Evolutionary conservation across 1,140 invertebrate genomes (phyloP).

Genomic region (Himalopsyche phryganea): DNA sequence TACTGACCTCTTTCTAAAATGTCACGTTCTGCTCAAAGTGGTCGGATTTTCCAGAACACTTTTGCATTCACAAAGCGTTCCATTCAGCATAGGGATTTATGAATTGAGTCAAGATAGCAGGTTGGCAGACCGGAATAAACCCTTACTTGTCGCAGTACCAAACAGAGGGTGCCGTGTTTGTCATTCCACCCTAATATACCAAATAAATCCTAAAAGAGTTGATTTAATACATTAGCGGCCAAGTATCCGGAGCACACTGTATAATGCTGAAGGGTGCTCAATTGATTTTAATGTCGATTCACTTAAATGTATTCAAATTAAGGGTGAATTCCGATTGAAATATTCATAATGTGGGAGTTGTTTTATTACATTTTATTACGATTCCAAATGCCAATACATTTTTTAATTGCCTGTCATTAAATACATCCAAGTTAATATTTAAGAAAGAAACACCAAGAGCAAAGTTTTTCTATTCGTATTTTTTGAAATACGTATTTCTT

Average conservation of each 20-base stretch:
- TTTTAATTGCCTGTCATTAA: no score
- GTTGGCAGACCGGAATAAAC: conserved; percentile 19
- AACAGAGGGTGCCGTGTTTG: conserved; percentile 21
- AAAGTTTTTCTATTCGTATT: no score
- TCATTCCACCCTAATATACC: conserved; percentile 24
- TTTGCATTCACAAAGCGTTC: background rate
- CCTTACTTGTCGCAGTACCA: conserved; percentile 13
- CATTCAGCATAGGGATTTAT: background rate
- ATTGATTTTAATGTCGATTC: conserved; percentile 17
- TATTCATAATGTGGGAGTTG: background rate
- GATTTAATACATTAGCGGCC: conserved; percentile 24
- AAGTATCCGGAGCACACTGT: conserved; percentile 7
- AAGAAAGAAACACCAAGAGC: no score
- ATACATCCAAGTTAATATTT: no score
- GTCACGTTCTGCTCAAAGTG: conserved; percentile 1
- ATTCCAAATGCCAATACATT: no score
- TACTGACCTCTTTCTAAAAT: conserved; percentile 1
- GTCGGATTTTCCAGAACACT: background rate
- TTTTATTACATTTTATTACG: no score
- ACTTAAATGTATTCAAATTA: conserved; percentile 9
- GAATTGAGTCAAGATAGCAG: conserved; percentile 4
- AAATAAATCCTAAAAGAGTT: conserved; percentile 28
- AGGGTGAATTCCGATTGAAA: background rate
- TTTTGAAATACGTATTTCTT: no score
- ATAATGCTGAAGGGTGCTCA: conserved; percentile 1